Conservation (phyloP, 2,113 vertebrate genomes). For the Rissa tridactyla region DNA sequence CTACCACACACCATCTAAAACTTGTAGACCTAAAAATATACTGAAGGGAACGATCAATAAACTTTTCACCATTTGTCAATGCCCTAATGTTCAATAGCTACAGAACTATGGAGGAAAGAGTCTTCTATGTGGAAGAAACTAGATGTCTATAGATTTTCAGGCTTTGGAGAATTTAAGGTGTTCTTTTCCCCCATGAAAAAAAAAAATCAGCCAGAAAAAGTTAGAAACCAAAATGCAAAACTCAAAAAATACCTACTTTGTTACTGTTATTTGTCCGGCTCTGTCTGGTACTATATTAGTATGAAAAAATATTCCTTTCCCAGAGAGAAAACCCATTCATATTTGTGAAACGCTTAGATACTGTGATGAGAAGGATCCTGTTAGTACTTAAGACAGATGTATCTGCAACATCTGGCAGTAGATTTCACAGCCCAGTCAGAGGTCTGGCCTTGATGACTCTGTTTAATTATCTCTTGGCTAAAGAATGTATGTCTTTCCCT, state of each 20-base stretch:
- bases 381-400: slow-evolving; percentile 59
- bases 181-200: background rate
- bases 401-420: slow-evolving; percentile 63
- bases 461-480: slow-evolving; percentile 64
- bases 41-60: background rate
- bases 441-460: slow-evolving; percentile 65
- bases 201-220: background rate
- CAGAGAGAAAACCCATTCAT: slow-evolving; percentile 13
- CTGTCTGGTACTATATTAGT: background rate
- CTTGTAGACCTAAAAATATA: background rate
- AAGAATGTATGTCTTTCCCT: slow-evolving; percentile 20
- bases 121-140: background rate
- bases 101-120: background rate
- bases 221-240: background rate
- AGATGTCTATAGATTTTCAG: background rate
- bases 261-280: background rate
- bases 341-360: slow-evolving; percentile 25
- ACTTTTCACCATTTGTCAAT: background rate
- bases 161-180: background rate
- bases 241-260: background rate
- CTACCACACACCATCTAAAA: background rate
- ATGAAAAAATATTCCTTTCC: background rate
- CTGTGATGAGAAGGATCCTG: slow-evolving; percentile 22
- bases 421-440: slow-evolving; percentile 59
- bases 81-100: background rate